Evolutionary conservation across 53 echinoderm and acorn worm species (phyloP).

Genomic region (Henricia sp.): DNA sequence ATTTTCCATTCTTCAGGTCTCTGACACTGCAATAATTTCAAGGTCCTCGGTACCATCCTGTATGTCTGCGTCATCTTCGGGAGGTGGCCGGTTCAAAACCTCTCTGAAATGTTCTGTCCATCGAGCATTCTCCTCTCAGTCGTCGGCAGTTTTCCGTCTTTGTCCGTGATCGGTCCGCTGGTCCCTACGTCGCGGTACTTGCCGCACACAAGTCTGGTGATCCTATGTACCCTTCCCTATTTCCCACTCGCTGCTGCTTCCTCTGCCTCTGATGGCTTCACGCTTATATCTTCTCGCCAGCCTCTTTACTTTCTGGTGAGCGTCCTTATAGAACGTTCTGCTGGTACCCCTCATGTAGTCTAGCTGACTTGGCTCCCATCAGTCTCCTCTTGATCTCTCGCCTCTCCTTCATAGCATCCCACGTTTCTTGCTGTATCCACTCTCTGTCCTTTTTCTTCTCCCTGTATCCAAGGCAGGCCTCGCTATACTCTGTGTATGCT

Average conservation of each 20-base stretch:
- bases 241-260: conserved; percentile 36
- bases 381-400: conserved; percentile 6
- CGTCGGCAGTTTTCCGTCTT: not conserved
- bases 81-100: conserved; percentile 64
- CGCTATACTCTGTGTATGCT: not conserved
- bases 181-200: not conserved
- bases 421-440: conserved; percentile 24
- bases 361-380: conserved; percentile 11
- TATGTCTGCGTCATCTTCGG: conserved; percentile 23
- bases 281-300: conserved; percentile 30
- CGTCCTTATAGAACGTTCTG: conserved; percentile 2
- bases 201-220: not conserved
- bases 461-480: not conserved
- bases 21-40: conserved; percentile 35
- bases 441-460: not conserved
- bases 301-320: conserved; percentile 16
- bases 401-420: conserved; percentile 7
- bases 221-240: conserved; percentile 2
- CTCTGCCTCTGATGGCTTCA: conserved; percentile 27
- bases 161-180: not conserved
- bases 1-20: conserved; percentile 51
- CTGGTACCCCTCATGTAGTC: conserved; percentile 2
- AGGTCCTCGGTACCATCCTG: conserved; percentile 33
- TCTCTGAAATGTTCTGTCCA: conserved; percentile 67
- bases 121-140: conserved; percentile 29